A percentile compares a stretch with the other conserved stretches of the same genome.
Evolutionary conservation across 2,113 vertebrate genomes (phyloP).

Genomic region (Xerus inauris): DNA sequence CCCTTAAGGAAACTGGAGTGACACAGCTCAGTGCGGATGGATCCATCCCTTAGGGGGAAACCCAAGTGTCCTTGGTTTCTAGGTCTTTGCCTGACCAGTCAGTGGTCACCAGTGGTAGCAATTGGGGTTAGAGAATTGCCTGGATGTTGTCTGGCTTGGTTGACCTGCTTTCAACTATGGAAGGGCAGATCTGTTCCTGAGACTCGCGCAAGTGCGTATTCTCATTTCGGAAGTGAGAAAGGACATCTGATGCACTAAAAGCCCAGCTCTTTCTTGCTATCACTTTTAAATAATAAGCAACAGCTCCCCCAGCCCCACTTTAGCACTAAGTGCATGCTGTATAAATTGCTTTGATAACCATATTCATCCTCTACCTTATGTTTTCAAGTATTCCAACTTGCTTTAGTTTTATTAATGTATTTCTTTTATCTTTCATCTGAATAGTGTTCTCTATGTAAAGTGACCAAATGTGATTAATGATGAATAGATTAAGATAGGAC

Average conservation of each 20-base stretch:
- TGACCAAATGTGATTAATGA: constrained; percentile 92
- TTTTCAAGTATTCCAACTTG: constrained; percentile 85
- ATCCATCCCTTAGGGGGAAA: accelerated
- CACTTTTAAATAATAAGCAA: constrained; percentile 11
- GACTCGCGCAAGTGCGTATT: background rate
- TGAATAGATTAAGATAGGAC: constrained; percentile 91
- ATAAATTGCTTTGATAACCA: constrained; percentile 83
- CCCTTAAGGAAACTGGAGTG: too few species aligned
- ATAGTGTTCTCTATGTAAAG: constrained; percentile 90
- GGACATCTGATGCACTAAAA: background rate
- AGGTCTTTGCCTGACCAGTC: constrained; percentile 1
- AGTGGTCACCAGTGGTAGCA: background rate
- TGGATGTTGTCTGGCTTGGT: background rate
- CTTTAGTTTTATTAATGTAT: constrained; percentile 90
- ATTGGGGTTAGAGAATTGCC: background rate
- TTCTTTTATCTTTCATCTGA: constrained; percentile 91
- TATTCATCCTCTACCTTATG: constrained; percentile 81
- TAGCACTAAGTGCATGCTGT: constrained; percentile 60
- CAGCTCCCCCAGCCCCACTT: constrained; percentile 57
- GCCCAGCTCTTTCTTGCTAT: background rate
- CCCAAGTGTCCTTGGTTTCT: background rate
- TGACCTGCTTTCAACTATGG: background rate
- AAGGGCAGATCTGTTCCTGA: background rate
- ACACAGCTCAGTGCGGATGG: too few species aligned
- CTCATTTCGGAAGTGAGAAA: background rate